These are phyloP conservation scores for Lepidothrix coronata DNA, from an alignment of 2,113 vertebrate species.

Conservation along the genomic window DNA sequence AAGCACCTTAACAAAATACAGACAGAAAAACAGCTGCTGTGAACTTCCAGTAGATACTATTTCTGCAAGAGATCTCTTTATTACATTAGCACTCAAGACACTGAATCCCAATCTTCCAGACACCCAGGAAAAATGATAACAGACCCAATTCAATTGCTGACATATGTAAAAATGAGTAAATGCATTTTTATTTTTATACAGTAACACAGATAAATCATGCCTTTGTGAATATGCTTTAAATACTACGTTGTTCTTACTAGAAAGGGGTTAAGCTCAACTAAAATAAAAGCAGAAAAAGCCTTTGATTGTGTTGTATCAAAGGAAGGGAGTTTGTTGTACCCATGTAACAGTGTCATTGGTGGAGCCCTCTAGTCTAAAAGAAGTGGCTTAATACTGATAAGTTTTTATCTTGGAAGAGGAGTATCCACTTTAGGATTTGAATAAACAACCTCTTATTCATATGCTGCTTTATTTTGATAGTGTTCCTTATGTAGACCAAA, in stretches of 20 bases:
- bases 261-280: not conserved
- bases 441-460: not conserved
- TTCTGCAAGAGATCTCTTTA: not conserved
- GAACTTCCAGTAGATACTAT: not conserved
- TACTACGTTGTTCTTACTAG: not conserved
- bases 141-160: not conserved
- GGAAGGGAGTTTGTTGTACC: not conserved
- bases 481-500: not conserved
- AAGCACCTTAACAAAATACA: conserved; percentile 18
- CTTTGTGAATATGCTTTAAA: not conserved
- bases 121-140: not conserved
- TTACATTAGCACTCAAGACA: not conserved
- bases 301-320: not conserved
- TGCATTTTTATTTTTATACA: not conserved
- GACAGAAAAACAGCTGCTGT: not conserved
- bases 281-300: not conserved
- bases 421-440: not conserved
- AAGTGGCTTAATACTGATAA: not conserved
- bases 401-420: not conserved
- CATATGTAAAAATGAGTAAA: not conserved
- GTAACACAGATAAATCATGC: not conserved
- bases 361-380: not conserved
- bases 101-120: not conserved
- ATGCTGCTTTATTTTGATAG: not conserved
- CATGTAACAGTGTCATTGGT: not conserved